Percentiles rank a stretch among this genome's conserved stretches.
phyloP scores from a whole-genome alignment of 2,113 vertebrate genomes.

The Myiozetetes cayanensis region DNA sequence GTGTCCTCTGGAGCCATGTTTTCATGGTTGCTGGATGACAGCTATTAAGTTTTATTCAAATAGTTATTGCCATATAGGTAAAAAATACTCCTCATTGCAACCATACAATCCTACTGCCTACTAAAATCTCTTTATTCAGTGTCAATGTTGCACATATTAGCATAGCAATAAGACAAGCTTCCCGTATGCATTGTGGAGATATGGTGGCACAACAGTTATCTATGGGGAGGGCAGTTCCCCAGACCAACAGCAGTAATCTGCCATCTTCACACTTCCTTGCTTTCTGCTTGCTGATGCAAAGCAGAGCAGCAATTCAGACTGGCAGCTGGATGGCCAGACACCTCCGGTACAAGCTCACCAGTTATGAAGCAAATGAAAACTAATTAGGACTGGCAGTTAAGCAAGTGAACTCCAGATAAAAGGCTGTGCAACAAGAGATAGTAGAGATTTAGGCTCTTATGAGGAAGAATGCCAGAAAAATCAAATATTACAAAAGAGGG shows the following conservation, averaged over 20 bases:
- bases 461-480: background rate
- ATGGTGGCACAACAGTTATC: background rate
- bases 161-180: background rate
- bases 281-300: background rate
- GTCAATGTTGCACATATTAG: background rate
- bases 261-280: background rate
- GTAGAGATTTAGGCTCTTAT: background rate
- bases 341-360: background rate
- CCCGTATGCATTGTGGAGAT: background rate
- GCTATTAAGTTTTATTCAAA: background rate
- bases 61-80: background rate
- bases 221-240: background rate
- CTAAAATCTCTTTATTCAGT: background rate
- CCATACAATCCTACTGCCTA: background rate
- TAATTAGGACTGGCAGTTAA: background rate
- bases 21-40: background rate
- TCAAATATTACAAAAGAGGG: background rate
- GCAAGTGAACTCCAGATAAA: background rate
- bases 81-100: background rate
- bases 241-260: background rate
- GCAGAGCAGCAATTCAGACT: background rate
- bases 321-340: background rate
- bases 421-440: background rate
- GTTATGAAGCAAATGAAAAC: background rate
- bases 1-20: background rate